Evolutionary conservation across 2,113 vertebrate species (phyloP), one percentile per base, ranked within the genome.

Genomic region (Eptesicus fuscus): DNA sequence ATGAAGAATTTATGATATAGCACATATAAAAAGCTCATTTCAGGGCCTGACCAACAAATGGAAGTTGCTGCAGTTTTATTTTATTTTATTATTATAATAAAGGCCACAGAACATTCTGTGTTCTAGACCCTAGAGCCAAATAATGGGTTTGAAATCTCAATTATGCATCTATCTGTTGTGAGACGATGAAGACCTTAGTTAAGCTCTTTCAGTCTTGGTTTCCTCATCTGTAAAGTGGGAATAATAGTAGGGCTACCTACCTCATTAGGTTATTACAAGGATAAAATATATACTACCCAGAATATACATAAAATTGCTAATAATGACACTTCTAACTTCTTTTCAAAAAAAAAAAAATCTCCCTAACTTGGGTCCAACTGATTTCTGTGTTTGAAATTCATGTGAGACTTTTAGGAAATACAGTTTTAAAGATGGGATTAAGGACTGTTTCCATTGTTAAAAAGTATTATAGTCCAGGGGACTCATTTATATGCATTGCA

Each of bases 341-440:
- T 91, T 93, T 84, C 23, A 73, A 17, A 53, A 80, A 88, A 88
- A 73, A 17, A 53, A 80, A 88, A 88, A n/a, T 4, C n/a, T 84
- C 17, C 35, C 61, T 76, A 76, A 82, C 59, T 47, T 95, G 40
- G 32, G 17, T 71, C 32, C 83, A 67, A 0, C 40, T 95, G 63
- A 93, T 80, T 93, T 93, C 79, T 93, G 20, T 69, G 42, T 59
- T 69, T 70, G 37, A 92, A 73, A 85, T 88, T 51, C 16, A 28
- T 61, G 77, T 84, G 32, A 95, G 53, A 49, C 59, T 63, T 88
- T 74, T 20, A 85, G 53, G 51, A 90, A 95, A 85, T 47, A 51
- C 10, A 92, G 63, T 82, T 95, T 96, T 88, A 82, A 82, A 95
- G 73, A 83, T 74, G 40, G n/a, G 59, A 93, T 65, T 89, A 73